Evolutionary conservation across 1,140 invertebrate genomes (phyloP).

Genomic region (Platyscapa corneri): DNA sequence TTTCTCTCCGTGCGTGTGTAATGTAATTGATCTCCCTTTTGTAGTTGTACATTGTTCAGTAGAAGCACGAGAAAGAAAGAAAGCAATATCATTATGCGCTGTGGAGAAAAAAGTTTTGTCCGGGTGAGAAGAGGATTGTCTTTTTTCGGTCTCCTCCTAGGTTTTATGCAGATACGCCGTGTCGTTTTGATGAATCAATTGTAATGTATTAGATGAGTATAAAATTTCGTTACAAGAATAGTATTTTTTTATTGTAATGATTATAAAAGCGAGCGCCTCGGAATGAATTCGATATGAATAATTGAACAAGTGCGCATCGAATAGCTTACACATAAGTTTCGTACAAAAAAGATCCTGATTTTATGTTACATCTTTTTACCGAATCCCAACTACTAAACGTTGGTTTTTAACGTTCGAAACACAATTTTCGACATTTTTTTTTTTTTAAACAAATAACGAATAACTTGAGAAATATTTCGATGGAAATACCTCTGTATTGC

Average conservation of each 20-base stretch:
- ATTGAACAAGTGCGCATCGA: background rate
- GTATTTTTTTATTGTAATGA: background rate
- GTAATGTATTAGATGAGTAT: background rate
- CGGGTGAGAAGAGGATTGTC: constrained; percentile 9
- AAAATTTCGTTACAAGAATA: background rate
- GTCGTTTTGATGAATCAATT: constrained; percentile 19
- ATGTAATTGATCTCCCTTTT: constrained; percentile 48
- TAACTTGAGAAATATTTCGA: too few species aligned
- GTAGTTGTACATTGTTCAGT: background rate
- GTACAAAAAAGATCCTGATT: background rate
- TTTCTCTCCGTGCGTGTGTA: constrained; percentile 46
- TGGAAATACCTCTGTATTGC: too few species aligned
- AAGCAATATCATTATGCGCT: constrained; percentile 23
- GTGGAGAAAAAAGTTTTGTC: constrained; percentile 28
- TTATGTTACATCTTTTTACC: background rate
- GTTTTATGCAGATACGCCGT: constrained; percentile 5
- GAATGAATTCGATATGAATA: background rate
- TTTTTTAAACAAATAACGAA: too few species aligned
- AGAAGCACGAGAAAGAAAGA: background rate
- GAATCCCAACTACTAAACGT: background rate
- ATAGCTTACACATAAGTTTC: background rate
- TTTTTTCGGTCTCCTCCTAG: background rate
- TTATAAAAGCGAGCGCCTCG: background rate
- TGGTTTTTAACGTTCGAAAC: too few species aligned
- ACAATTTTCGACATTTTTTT: too few species aligned